Conservation (phyloP, 2,888 invertebrate species). For the Gastracanthus pulcherrimus region DNA sequence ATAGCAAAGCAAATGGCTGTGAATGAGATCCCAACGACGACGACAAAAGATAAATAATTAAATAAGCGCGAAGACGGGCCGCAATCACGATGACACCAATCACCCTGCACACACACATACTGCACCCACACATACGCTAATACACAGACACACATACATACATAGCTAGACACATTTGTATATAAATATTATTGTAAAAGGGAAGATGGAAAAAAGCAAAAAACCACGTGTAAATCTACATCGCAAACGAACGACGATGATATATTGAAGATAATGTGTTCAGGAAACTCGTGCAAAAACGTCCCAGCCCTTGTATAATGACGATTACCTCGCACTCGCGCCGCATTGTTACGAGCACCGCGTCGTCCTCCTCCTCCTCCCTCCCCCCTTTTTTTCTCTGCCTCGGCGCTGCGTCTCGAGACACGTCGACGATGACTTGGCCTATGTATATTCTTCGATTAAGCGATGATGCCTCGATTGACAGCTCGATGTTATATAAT, state of each 20-base stretch:
- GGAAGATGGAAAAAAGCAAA: not conserved
- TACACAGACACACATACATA: not conserved
- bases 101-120: not conserved
- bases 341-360: not conserved
- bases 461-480: too few species aligned
- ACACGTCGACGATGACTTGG: too few species aligned
- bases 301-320: slow-evolving; percentile 13
- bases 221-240: slow-evolving; percentile 11
- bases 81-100: slow-evolving; percentile 8
- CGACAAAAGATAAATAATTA: not conserved
- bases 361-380: not conserved
- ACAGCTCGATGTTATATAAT: too few species aligned
- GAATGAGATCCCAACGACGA: slow-evolving; percentile 55
- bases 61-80: slow-evolving; percentile 21
- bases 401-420: not conserved
- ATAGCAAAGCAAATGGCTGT: slow-evolving; percentile 59
- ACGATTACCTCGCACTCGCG: slow-evolving; percentile 17
- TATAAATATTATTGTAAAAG: slow-evolving; percentile 21
- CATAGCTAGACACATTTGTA: slow-evolving; percentile 23
- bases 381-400: not conserved
- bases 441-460: too few species aligned
- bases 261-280: slow-evolving; percentile 50
- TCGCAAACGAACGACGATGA: not conserved
- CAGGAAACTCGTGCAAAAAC: slow-evolving; percentile 45
- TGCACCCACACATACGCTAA: not conserved